These are phyloP conservation scores for Catamblyrhynchus diadema DNA, from an alignment of 2,797 vertebrate species.

Conservation along the genomic window DNA sequence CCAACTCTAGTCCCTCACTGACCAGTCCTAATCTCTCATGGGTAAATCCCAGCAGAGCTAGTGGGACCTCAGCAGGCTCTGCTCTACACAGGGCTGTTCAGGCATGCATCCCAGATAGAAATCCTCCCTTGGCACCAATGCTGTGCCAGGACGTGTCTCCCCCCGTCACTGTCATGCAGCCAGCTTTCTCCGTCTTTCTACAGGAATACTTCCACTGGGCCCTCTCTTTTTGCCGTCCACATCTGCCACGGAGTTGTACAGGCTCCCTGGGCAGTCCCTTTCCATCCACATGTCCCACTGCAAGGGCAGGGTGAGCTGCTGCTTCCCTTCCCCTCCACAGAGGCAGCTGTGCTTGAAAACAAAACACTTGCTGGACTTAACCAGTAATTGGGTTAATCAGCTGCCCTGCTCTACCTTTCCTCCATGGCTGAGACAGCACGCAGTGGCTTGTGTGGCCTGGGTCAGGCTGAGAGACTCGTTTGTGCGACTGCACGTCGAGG, in stretches of 20 bases:
- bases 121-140: not conserved
- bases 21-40: not conserved
- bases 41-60: not conserved
- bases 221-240: rapidly evolving
- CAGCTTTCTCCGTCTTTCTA: not conserved
- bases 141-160: rapidly evolving
- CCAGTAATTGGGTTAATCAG: not conserved
- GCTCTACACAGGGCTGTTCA: not conserved
- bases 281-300: rapidly evolving
- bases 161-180: rapidly evolving
- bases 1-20: rapidly evolving
- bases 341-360: not conserved
- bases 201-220: rapidly evolving
- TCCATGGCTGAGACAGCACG: not conserved
- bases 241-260: rapidly evolving
- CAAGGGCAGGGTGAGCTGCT: not conserved
- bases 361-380: not conserved
- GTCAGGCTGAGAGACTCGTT: not conserved
- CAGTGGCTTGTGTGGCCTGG: rapidly evolving
- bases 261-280: not conserved
- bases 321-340: not conserved
- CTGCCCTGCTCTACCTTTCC: not conserved
- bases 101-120: not conserved
- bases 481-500: rapidly evolving
- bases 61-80: not conserved